A percentile compares a stretch with the other conserved stretches of the same genome.
phyloP scores from a whole-genome alignment of 2,113 vertebrate genomes.

The Dendrocopos noguchii region DNA sequence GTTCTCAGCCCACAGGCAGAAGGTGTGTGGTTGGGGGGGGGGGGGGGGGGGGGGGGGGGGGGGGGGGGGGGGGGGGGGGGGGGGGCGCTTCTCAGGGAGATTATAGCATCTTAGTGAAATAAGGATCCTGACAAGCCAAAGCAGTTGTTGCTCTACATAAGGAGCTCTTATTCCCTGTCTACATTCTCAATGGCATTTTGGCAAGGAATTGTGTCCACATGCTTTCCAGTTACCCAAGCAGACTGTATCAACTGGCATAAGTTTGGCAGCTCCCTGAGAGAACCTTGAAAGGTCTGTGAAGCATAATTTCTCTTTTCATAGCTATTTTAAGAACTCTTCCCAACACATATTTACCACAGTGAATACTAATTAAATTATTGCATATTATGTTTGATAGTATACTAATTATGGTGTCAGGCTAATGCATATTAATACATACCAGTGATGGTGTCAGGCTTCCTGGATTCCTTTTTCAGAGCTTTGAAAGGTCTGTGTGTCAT shows the following conservation, averaged over 20 bases:
- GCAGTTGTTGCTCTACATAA: neutral
- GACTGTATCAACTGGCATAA: neutral
- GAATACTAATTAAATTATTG: slow-evolving; percentile 41
- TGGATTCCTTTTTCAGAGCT: neutral
- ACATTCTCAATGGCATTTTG: neutral
- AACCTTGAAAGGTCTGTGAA: neutral
- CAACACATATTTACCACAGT: neutral
- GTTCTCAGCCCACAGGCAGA: neutral
- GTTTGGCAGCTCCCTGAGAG: neutral
- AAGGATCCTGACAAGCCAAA: neutral
- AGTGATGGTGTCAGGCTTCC: neutral
- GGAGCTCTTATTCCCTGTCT: neutral
- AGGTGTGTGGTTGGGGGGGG: rapidly evolving
- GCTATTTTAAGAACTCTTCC: slow-evolving; percentile 22
- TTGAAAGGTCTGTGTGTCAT: neutral
- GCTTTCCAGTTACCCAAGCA: neutral
- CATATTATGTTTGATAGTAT: neutral
- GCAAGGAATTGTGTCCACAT: neutral
- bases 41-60: no score
- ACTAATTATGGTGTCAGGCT: slow-evolving; percentile 1
- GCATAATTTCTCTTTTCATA: neutral
- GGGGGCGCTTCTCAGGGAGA: neutral
- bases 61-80: no score
- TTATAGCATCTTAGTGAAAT: no score
- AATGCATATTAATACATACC: neutral